These are phyloP conservation scores for Nephila pilipes DNA, from an alignment of 1,140 invertebrate species.

Conservation along the genomic window DNA sequence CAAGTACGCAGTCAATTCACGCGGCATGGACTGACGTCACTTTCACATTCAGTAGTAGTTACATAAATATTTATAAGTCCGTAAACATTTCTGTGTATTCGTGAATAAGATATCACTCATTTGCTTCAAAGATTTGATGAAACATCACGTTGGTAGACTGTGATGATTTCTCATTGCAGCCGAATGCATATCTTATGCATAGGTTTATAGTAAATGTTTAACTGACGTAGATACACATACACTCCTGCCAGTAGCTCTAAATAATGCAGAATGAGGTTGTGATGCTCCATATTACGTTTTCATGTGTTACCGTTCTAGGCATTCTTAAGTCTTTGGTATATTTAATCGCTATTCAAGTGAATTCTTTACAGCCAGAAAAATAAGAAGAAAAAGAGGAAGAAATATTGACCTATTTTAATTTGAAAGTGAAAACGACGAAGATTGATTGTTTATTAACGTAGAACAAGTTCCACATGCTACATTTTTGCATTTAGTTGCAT, in stretches of 20 bases:
- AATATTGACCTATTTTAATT: too few relatives aligned
- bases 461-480: too few relatives aligned
- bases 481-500: too few relatives aligned
- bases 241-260: too few relatives aligned
- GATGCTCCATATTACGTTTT: too few relatives aligned
- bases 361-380: too few relatives aligned
- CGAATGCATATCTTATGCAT: not conserved
- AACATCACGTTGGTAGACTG: not conserved
- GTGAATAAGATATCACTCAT: not conserved
- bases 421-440: too few relatives aligned
- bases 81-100: not conserved
- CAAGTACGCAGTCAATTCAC: not conserved
- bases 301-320: not conserved
- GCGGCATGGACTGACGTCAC: not conserved
- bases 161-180: not conserved
- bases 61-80: constrained; percentile 11
- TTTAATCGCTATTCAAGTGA: too few relatives aligned
- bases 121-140: not conserved
- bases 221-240: too few relatives aligned
- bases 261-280: too few relatives aligned
- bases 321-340: not conserved
- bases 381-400: too few relatives aligned
- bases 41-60: constrained; percentile 5
- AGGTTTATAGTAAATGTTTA: not conserved
- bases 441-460: too few relatives aligned